Conservation (phyloP, 2,888 invertebrate genomes). For the Zaprionus bogoriensis region DNA sequence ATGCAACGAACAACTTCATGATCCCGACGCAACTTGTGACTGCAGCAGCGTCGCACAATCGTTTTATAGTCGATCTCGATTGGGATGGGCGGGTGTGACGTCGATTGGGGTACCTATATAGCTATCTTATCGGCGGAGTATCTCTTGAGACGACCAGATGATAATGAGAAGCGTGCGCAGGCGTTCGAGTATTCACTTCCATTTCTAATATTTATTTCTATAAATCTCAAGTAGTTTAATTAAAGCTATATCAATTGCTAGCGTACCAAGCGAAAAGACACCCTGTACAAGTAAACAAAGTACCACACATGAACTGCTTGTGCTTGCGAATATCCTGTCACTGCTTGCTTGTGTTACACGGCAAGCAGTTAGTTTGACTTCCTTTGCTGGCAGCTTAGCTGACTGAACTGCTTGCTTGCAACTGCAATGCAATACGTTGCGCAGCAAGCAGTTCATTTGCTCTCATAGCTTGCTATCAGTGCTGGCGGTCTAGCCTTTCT, state of each 20-base stretch:
- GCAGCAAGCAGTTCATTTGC: no score
- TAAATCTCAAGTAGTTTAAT: not conserved
- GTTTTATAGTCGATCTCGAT: constrained; percentile 21
- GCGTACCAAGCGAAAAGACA: not conserved
- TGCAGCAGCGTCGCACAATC: not conserved
- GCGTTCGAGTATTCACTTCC: not conserved
- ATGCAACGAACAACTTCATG: constrained; percentile 44
- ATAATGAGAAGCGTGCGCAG: constrained; percentile 14
- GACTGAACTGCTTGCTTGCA: no score
- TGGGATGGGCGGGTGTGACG: not conserved
- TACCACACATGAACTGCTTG: no score
- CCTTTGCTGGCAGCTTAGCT: no score
- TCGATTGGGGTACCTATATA: not conserved
- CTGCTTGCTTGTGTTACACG: no score
- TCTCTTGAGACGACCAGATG: constrained; percentile 16
- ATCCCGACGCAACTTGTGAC: constrained; percentile 23
- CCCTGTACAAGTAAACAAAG: not conserved
- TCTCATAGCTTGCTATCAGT: no score
- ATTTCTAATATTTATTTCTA: no score
- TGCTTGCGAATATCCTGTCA: no score
- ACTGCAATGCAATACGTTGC: no score
- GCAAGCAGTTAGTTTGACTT: no score
- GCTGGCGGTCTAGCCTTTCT: no score
- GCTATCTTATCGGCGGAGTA: constrained; percentile 34
- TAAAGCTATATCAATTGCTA: not conserved